A percentile compares a stretch with the other conserved stretches of the same genome.
These are phyloP conservation scores for Apodemia hepburni DNA, from an alignment of 2,888 invertebrate genomes.

Conservation along the genomic window DNA sequence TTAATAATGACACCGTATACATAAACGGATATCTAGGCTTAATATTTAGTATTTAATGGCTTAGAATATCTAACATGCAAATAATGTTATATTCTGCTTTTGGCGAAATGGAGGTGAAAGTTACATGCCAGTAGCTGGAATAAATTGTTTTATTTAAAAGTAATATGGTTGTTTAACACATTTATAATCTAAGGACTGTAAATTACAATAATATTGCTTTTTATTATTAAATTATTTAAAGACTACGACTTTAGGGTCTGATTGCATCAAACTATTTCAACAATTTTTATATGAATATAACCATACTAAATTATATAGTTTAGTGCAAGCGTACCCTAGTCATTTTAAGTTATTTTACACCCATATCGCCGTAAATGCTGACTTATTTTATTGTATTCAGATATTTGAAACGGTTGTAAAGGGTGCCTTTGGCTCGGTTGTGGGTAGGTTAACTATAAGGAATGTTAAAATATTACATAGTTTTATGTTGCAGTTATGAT, in stretches of 20 bases:
- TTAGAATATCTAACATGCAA: background rate
- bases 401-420: slow-evolving; percentile 13
- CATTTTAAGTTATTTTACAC: background rate
- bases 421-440: slow-evolving; percentile 18
- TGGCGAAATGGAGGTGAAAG: background rate
- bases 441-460: slow-evolving; percentile 1
- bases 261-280: too few relatives aligned
- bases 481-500: background rate
- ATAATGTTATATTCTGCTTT: background rate
- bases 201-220: too few relatives aligned
- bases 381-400: background rate
- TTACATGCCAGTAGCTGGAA: background rate
- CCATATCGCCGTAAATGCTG: background rate
- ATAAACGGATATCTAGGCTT: background rate
- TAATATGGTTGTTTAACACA: too few relatives aligned
- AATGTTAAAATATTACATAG: slow-evolving; percentile 4
- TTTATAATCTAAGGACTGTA: too few relatives aligned
- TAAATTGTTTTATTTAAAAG: background rate
- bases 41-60: background rate
- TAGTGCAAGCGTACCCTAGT: too few relatives aligned
- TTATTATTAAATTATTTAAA: too few relatives aligned
- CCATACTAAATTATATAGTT: too few relatives aligned
- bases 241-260: too few relatives aligned
- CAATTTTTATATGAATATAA: too few relatives aligned
- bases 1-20: background rate